Base-by-base conservation (phyloP, 2,888 invertebrate species). In the Chromoteleia sp. region DNA sequence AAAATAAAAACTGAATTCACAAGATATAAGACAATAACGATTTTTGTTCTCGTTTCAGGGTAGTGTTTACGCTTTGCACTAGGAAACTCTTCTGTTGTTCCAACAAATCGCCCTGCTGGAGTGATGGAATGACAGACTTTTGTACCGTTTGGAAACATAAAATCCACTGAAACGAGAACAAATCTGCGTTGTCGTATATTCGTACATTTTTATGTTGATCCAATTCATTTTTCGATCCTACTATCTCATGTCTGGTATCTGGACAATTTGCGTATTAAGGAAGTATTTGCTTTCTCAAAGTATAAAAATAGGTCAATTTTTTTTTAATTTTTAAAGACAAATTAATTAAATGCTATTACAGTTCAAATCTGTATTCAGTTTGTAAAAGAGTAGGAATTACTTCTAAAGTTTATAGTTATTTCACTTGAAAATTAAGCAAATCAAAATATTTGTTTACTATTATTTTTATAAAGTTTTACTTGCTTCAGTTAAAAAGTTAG, bases 1-100 rank as follows among this genome's bases (percentile, higher is more conserved):
- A 36, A 59, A 59, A 59, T 3, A 41, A 39, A 45, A 29, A 61
- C 19, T 61, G 29, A 45, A 45, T 61, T 45, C 12, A 19, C 30
- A 45, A 63, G 33, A 63, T 33, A 63, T 63, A 48, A 33, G 33
- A 45, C 61, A 63, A 63, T 30, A 33, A 33, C 45, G 61, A 63
- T 63, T 45, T 63, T n/a, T n/a, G 48, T 43, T 15, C 30, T 63
- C 19, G 33, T 63, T 33, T 17, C 43, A 61, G 43, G 17, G 15
- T 43, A 19, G 43, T 14, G 29, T 61, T 61, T 61, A 61, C 36
- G 15, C 29, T 15, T 29, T 15, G 59, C 43, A 17, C 48, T 43
- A 63, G 41, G 4, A 41, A 29, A 33, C 14, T 29, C n/a, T 48
- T 36, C 5, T 14, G 14, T 50, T 36, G 50, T 36, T 39, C 21